Evolutionary conservation across 2,797 vertebrate species (phyloP).

Genomic region (Myotis daubentonii): DNA sequence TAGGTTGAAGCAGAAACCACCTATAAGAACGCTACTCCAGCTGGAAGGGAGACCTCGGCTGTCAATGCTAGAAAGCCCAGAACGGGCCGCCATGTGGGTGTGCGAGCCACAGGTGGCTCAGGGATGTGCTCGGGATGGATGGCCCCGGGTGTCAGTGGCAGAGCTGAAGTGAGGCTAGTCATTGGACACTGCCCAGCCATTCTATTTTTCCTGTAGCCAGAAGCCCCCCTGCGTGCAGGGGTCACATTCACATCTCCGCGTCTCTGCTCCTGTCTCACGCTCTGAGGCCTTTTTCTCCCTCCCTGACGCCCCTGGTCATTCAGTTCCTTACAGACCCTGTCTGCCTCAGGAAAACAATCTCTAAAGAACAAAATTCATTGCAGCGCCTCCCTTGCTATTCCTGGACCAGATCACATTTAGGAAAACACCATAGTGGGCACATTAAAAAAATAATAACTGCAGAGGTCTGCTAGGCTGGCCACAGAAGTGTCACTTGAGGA

Average conservation of each 20-base stretch:
- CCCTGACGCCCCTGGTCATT: background rate
- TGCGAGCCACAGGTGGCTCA: background rate
- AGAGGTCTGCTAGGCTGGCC: background rate
- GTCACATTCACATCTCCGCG: background rate
- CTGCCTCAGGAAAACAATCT: background rate
- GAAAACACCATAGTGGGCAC: background rate
- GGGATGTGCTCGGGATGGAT: background rate
- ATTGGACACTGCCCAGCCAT: no score
- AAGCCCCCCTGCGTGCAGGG: background rate
- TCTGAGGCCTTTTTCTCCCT: background rate
- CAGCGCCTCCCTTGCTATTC: background rate
- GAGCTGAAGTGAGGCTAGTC: background rate
- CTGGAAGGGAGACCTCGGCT: background rate
- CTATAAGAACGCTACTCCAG: background rate
- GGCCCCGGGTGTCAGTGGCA: background rate
- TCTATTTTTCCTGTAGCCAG: background rate
- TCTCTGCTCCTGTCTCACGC: background rate
- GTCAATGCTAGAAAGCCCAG: background rate
- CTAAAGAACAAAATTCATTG: background rate
- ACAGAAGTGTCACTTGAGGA: background rate
- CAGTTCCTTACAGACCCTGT: background rate
- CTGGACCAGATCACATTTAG: background rate
- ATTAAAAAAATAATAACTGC: background rate
- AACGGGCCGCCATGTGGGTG: fast-evolving
- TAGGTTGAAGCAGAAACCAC: background rate